Evolutionary conservation across 2,797 vertebrate genomes (phyloP), one percentile per base, ranked within the genome.

Genomic region (Etheostoma perlongum): DNA sequence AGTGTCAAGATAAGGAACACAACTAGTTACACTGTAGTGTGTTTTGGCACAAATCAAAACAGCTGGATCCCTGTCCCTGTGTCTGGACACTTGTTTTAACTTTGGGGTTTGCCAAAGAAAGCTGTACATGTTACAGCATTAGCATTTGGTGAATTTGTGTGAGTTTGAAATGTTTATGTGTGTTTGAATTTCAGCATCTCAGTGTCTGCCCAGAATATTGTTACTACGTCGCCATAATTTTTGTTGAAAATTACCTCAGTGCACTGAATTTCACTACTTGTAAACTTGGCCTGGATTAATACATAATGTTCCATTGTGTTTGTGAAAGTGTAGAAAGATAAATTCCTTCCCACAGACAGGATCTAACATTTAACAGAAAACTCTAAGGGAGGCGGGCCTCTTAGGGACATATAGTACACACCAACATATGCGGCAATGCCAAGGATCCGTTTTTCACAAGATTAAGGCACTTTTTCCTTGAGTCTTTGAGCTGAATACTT

Each of bases 401-500:
- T 58, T 81, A 33, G 42, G 67, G 81, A 79, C 55, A 58, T 62
- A 69, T 5, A 30, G 30, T 30, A 30, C 0, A 15, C 53, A 18
- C 69, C 67, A 74, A 88, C 83, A 81, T 70, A 84, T 54, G 76
- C 21, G 21, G 48, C 72, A 49, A 60, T 58, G 70, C 54, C 40
- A 1, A 83, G 46, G 11, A 79, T 67, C 55, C 0, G 6, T 79
- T 85, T 92, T 92, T 84, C 86, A 90, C 15, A 75, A 67, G 89
- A 79, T 85, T 81, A 91, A 85, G 52, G 62, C 67, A 53, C 85
- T 83, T 90, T 88, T 83, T 78, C 91, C 70, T 80, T 65, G 25
- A 62, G 53, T 86, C 76, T 75, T 76, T 87, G 66, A 53, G 74
- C 81, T 65, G 88, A 85, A 90, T 70, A 90, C 85, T 92, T 94